A percentile compares a stretch with the other conserved stretches of the same genome.
phyloP scores from a whole-genome alignment of 2,113 vertebrate genomes.

The Myotis yumanensis region DNA sequence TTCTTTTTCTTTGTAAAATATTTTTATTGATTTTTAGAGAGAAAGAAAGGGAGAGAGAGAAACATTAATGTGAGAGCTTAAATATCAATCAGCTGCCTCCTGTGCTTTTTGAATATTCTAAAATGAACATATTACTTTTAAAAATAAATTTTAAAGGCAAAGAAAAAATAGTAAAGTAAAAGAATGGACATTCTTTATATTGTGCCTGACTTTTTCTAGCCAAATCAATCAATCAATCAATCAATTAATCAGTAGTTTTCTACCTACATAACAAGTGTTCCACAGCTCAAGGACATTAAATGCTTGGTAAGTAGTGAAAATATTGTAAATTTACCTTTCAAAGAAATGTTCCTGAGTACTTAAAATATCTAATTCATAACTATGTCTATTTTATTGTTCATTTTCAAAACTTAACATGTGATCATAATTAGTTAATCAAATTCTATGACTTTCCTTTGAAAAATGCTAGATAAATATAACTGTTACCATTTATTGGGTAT shows the following conservation, averaged over 20 bases:
- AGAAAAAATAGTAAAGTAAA: background rate
- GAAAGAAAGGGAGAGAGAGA: too few species aligned
- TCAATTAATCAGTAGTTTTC: background rate
- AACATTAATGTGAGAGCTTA: too few species aligned
- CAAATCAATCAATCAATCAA: background rate
- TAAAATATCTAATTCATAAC: background rate
- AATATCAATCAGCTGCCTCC: background rate
- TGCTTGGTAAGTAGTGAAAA: background rate
- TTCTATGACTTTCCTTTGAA: background rate
- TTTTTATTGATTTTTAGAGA: too few species aligned
- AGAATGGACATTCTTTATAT: background rate
- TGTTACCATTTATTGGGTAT: background rate
- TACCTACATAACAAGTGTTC: background rate
- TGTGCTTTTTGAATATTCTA: background rate
- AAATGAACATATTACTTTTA: background rate
- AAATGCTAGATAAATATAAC: conserved; percentile 13
- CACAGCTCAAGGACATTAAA: background rate
- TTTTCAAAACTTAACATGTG: background rate
- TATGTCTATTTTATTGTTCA: background rate
- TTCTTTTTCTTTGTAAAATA: background rate
- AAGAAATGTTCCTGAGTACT: background rate
- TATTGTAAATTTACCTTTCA: conserved; percentile 1
- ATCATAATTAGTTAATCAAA: background rate
- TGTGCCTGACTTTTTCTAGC: background rate
- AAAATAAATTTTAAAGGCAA: background rate